phyloP scores from a whole-genome alignment of 1,140 invertebrate genomes.

The Monochamus saltuarius region DNA sequence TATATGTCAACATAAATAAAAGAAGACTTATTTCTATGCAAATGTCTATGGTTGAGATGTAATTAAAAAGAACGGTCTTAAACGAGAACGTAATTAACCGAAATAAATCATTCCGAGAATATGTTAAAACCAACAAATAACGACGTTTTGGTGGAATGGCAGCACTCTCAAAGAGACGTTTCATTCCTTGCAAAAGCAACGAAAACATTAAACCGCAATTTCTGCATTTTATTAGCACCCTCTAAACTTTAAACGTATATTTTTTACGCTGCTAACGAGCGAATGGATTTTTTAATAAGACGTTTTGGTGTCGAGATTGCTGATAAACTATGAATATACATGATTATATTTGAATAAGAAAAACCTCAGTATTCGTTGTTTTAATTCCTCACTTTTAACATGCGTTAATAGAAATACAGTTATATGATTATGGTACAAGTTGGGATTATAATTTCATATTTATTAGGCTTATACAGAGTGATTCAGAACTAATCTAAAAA shows the following conservation, averaged over 20 bases:
- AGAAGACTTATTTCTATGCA: too few relatives aligned
- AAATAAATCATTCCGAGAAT: constrained; percentile 6
- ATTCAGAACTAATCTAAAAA: too few relatives aligned
- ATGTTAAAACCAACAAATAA: constrained; percentile 11
- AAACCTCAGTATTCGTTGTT: constrained; percentile 6
- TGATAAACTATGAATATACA: constrained; percentile 14
- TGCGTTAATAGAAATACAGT: too few relatives aligned
- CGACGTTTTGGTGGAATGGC: constrained; percentile 16
- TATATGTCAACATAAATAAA: too few relatives aligned
- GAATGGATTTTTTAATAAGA: constrained; percentile 34
- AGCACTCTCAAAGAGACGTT: constrained; percentile 8
- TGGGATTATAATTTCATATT: too few relatives aligned
- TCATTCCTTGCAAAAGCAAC: constrained; percentile 22
- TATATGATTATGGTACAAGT: too few relatives aligned
- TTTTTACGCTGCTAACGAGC: constrained; percentile 34
- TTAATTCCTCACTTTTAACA: constrained; percentile 9
- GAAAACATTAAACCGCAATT: constrained; percentile 25
- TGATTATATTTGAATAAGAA: constrained; percentile 26
- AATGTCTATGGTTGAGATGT: too few relatives aligned
- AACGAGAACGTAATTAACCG: not conserved
- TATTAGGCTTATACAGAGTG: too few relatives aligned
- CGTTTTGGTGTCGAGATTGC: constrained; percentile 17
- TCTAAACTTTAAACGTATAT: constrained; percentile 22
- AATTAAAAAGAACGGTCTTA: too few relatives aligned
- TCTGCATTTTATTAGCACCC: constrained; percentile 32